Percentiles rank a stretch among this genome's conserved stretches.
These are phyloP conservation scores for Cyrtorhinus lividipennis DNA, from an alignment of 1,140 invertebrate species.

Conservation along the genomic window DNA sequence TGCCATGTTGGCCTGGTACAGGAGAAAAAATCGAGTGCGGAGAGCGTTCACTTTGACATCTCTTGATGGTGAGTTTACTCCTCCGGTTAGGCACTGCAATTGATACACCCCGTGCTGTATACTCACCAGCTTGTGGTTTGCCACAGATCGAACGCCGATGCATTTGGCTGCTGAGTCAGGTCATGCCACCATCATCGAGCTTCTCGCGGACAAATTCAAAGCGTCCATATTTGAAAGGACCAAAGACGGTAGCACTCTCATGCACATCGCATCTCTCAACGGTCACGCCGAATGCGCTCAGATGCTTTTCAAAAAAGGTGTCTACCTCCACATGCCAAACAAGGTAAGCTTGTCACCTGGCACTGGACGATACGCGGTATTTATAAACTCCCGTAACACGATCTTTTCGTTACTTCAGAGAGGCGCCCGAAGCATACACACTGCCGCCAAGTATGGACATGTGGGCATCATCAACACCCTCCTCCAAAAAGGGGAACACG, in stretches of 20 bases:
- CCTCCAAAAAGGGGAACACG: slow-evolving; percentile 87
- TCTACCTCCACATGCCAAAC: slow-evolving; percentile 99
- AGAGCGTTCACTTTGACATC: not conserved
- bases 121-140: too few relatives aligned
- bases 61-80: not conserved
- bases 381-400: not conserved
- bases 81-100: too few relatives aligned
- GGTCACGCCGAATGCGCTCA: slow-evolving; percentile 97
- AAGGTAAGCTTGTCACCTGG: slow-evolving; percentile 51
- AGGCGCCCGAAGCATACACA: slow-evolving; percentile 82
- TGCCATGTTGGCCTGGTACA: too few relatives aligned
- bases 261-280: slow-evolving; percentile 93
- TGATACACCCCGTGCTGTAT: too few relatives aligned
- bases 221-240: slow-evolving; percentile 87
- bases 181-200: slow-evolving; percentile 86
- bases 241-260: slow-evolving; percentile 93
- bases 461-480: slow-evolving; percentile 94
- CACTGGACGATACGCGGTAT: too few relatives aligned
- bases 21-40: not conserved
- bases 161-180: slow-evolving; percentile 95
- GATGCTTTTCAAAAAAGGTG: slow-evolving; percentile 95
- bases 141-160: slow-evolving; percentile 89
- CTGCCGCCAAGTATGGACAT: slow-evolving; percentile 82
- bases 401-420: slow-evolving; percentile 35
- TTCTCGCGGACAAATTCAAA: slow-evolving; percentile 94